phyloP scores from a whole-genome alignment of 30 jellyfish, hydroid and myxozoan genomes.

The Chironex yamaguchii region DNA sequence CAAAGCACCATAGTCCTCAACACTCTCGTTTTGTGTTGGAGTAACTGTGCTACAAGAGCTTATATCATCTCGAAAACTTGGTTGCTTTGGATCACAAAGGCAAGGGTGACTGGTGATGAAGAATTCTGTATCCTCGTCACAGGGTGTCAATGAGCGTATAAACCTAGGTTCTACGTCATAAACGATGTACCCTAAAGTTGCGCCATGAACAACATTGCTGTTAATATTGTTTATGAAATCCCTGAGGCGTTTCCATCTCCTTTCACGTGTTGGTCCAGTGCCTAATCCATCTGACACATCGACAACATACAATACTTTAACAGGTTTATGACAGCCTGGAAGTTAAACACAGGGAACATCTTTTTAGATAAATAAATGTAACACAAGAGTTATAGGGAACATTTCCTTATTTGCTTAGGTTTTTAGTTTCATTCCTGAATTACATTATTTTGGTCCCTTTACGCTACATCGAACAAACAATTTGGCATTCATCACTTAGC shows the following conservation, averaged over 20 bases:
- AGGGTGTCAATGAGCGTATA: slow-evolving; percentile 70
- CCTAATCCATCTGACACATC: slow-evolving; percentile 99
- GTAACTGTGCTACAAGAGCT: slow-evolving; percentile 87
- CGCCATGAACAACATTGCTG: slow-evolving; percentile 73
- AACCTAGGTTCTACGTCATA: slow-evolving; percentile 95
- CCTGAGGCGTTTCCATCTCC: slow-evolving; percentile 88
- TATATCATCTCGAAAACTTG: slow-evolving; percentile 22
- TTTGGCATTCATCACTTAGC: too few relatives aligned
- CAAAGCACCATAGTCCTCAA: slow-evolving; percentile 95
- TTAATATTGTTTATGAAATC: slow-evolving; percentile 79
- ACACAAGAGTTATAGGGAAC: too few relatives aligned
- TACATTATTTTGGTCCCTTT: too few relatives aligned
- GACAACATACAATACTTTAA: slow-evolving; percentile 78
- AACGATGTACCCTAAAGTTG: slow-evolving; percentile 82
- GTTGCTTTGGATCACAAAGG: slow-evolving; percentile 71
- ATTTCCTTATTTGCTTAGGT: too few relatives aligned
- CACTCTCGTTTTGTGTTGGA: slow-evolving; percentile 84
- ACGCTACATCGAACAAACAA: too few relatives aligned
- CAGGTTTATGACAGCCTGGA: slow-evolving; percentile 90
- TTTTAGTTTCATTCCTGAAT: too few relatives aligned
- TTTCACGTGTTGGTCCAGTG: slow-evolving; percentile 83
- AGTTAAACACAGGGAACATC: not conserved
- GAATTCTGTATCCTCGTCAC: slow-evolving; percentile 91
- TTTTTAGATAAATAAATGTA: too few relatives aligned
- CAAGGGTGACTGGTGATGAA: slow-evolving; percentile 90